Base-by-base conservation (phyloP, 2,888 invertebrate genomes). In the Strigamia transsilvanica region DNA sequence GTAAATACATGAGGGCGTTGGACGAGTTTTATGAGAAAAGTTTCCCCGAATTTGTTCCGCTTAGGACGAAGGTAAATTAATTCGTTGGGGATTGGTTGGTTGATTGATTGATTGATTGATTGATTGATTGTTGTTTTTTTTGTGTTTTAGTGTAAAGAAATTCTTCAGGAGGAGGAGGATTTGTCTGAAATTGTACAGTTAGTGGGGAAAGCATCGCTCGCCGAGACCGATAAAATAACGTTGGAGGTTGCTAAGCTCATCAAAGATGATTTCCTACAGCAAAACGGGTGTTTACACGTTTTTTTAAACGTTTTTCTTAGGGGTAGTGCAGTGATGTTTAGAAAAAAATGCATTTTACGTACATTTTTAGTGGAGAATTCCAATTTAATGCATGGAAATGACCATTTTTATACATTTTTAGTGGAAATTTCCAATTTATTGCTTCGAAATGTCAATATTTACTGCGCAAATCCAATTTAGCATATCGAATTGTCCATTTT, bases 11-110 rank as follows among this genome's bases (percentile, higher is more conserved):
- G 91, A 93, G 98, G 84, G 97, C 99, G 81, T 91, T 99, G 86
- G 99, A 99, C 87, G 99, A 99, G 88, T 99, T 97, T 91, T 99
- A 99, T 88, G 99, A 99, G 89, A 98, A 98, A 90, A 96, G 96
- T 91, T 98, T 95, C 91, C 91, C 92, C 9, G 99, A 99, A 88
- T 99, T 99, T 89, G 97, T 99, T 82, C 94, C 98, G 13, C 92
- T 99, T 82, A 93, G 99, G 90, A 98, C 97, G 80, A 99, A 99
- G 92, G 95, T 95, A 61, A 85, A 85, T 84, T 32, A 32, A 21
- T 77, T 38, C 15, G 15, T 12, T 32, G 23, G 12, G 1, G 1
- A 2, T 46, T 46, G 5, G 13, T 46, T 12, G 13, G 4, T n/a
- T 56, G 32, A 27, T 27, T 27, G 3, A 27, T 27, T 27, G 3